Percentiles rank a stretch among this genome's conserved stretches.
phyloP scores from a whole-genome alignment of 2,888 invertebrate genomes.

The Syrphus vitripennis region DNA sequence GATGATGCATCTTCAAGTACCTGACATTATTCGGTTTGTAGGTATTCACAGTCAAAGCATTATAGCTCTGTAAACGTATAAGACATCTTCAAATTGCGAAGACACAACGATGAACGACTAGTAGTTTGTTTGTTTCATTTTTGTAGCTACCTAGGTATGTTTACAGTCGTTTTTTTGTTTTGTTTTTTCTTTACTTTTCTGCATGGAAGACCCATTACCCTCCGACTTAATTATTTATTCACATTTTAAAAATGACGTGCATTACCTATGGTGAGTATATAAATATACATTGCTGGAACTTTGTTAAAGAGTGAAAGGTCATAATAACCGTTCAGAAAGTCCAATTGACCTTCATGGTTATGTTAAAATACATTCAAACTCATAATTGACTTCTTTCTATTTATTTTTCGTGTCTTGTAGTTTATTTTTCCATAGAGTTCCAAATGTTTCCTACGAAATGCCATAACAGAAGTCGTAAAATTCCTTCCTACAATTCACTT shows the following conservation, averaged over 20 bases:
- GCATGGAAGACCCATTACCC: constrained; percentile 16
- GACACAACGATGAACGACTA: neutral
- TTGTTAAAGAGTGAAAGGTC: constrained; percentile 18
- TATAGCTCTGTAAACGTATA: neutral
- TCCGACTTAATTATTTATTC: constrained; percentile 38
- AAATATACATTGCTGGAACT: neutral
- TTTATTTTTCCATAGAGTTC: constrained; percentile 27
- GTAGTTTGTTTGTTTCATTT: neutral
- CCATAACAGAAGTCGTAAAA: constrained; percentile 31
- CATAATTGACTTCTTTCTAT: constrained; percentile 31
- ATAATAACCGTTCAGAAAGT: neutral
- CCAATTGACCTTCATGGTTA: constrained; percentile 51
- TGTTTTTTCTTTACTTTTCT: neutral
- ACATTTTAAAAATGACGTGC: constrained; percentile 28
- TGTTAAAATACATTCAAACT: constrained; percentile 13
- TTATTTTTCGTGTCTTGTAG: neutral
- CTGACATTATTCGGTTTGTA: neutral
- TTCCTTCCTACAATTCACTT: constrained; percentile 17
- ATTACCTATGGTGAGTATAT: neutral
- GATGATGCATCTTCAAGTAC: constrained; percentile 36
- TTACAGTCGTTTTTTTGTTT: constrained; percentile 11
- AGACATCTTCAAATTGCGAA: neutral
- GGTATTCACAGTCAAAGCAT: neutral
- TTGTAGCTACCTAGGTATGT: neutral
- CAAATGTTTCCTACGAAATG: neutral